Percentiles rank a stretch among this genome's conserved stretches.
Evolutionary conservation across 2,113 vertebrate genomes (phyloP).

Genomic region (Eolophus roseicapilla): DNA sequence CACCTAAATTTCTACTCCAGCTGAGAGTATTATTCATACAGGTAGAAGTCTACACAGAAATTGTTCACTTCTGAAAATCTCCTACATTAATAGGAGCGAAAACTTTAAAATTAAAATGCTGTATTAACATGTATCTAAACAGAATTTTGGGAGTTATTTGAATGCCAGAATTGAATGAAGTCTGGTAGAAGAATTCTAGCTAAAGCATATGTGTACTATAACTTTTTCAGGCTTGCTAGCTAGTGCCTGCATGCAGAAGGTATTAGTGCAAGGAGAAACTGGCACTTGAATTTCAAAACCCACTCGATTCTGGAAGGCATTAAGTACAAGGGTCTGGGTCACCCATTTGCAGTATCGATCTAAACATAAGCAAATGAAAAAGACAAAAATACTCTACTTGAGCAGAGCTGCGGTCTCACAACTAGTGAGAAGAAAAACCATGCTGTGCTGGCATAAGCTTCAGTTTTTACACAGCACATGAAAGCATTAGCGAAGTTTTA

Average conservation of each 20-base stretch:
- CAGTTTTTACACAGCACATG: neutral
- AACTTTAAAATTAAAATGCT: neutral
- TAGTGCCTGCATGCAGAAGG: neutral
- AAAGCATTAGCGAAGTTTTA: neutral
- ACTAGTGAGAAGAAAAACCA: neutral
- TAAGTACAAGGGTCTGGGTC: neutral
- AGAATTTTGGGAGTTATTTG: neutral
- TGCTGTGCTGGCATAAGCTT: neutral
- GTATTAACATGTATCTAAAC: neutral
- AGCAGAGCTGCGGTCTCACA: neutral
- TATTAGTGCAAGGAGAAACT: neutral
- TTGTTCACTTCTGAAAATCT: neutral
- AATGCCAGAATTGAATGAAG: neutral
- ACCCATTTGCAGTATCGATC: neutral
- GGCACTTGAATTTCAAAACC: neutral
- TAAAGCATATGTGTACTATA: neutral
- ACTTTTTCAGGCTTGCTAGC: neutral
- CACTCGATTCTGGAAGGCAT: neutral
- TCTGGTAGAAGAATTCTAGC: neutral
- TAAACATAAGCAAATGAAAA: neutral
- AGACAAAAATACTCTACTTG: neutral
- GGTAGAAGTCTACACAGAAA: neutral
- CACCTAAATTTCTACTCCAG: neutral
- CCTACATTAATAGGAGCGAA: neutral
- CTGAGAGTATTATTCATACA: neutral